Base-by-base conservation (phyloP, 2,888 invertebrate species). In the Troilus luridus region DNA sequence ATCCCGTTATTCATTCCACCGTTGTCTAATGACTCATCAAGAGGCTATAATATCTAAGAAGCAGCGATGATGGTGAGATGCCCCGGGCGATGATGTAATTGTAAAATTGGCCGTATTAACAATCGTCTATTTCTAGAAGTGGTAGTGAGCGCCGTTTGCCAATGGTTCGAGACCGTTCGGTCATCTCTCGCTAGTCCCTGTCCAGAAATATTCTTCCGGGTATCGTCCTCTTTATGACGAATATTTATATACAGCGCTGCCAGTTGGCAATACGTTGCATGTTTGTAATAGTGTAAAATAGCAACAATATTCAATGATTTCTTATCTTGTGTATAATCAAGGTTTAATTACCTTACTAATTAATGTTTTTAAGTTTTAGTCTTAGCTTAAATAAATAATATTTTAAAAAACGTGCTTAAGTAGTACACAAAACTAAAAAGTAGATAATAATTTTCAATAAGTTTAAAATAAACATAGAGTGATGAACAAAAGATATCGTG, bases 181-280 rank as follows among this genome's bases (percentile, higher is more conserved):
- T 67, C n/a, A 12, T 27, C 72, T 1, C 19, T 41, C 41, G 72
- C 27, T 77, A 19, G 8, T 14, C 12, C 72, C 14, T 1, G 5
- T 54, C 85, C 85, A 85, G 56, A 85, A 56, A 85, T 85, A 85
- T 85, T 85, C 85, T 85, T 85, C 85, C 85, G 54, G n/a, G 85
- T 85, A 85, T 85, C n/a, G 56, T 12, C 56, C 85, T 56, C 54
- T 85, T 58, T 85, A 85, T 58, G 85, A 85, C 85, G 56, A 21
- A n/a, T 85, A 54, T 85, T 85, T 56, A 56, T 85, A 56, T 85
- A 85, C 56, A 12, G 14, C 54, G 85, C 56, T n/a, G 72, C 19
- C 72, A 21, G 7, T 77, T 77, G 72, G 27, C 72, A 27, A 77
- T 41, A 72, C 1, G 11, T 2, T n/a, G 0, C 8, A 10, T 11